phyloP scores from a whole-genome alignment of 2,113 vertebrate species.

The Puntigrus tetrazona region DNA sequence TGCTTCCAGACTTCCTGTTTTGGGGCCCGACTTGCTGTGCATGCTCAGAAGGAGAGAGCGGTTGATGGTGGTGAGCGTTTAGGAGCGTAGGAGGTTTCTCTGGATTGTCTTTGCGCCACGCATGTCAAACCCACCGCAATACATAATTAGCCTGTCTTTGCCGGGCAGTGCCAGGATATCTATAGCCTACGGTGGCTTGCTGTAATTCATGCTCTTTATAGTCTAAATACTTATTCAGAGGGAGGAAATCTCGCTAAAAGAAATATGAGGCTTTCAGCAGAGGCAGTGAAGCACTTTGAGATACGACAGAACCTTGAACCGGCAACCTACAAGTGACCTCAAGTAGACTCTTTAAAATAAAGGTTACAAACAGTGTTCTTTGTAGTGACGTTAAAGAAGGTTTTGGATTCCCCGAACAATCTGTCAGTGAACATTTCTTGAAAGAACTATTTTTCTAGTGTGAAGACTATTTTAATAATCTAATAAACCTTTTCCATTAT shows the following conservation, averaged over 20 bases:
- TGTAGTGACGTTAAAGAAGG: too few species aligned
- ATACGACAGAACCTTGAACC: not conserved
- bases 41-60: slow-evolving; percentile 34
- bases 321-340: not conserved
- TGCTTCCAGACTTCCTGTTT: slow-evolving; percentile 30
- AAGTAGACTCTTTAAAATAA: not conserved
- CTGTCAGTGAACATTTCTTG: too few species aligned
- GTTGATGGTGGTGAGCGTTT: not conserved
- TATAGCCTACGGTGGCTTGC: slow-evolving; percentile 46
- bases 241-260: slow-evolving; percentile 20
- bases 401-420: too few species aligned
- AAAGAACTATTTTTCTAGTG: too few species aligned
- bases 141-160: slow-evolving; percentile 50
- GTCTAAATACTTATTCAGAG: slow-evolving; percentile 25
- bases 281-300: slow-evolving; percentile 17
- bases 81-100: slow-evolving; percentile 26
- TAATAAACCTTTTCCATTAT: too few species aligned
- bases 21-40: slow-evolving; percentile 18
- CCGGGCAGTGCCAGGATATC: slow-evolving; percentile 44
- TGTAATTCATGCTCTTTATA: slow-evolving; percentile 39
- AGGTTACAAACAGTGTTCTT: not conserved
- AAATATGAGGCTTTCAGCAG: slow-evolving; percentile 16
- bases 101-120: slow-evolving; percentile 30
- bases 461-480: too few species aligned
- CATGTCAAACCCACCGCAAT: slow-evolving; percentile 37